These are phyloP conservation scores for Phymatocera aterrima DNA, from an alignment of 2,888 invertebrate genomes.

Conservation along the genomic window DNA sequence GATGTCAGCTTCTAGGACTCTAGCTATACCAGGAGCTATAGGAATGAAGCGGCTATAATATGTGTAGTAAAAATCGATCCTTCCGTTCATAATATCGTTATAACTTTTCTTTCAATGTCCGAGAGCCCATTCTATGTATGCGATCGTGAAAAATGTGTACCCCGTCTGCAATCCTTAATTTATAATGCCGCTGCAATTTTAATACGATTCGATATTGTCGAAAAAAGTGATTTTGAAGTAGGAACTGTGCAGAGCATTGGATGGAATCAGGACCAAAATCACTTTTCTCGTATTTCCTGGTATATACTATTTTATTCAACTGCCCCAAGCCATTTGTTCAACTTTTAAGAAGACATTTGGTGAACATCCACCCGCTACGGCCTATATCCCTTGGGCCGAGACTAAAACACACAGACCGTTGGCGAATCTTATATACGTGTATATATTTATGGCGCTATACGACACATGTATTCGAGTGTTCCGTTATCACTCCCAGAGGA, in stretches of 20 bases:
- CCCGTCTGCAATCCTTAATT: no score
- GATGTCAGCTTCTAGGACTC: no score
- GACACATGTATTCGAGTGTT: conserved; percentile 5
- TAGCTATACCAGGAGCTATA: no score
- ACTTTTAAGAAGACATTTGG: conserved; percentile 35
- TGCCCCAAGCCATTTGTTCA: conserved; percentile 13
- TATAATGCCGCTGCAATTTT: no score
- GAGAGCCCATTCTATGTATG: no score
- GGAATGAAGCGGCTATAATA: no score
- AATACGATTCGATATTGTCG: no score
- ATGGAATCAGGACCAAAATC: not conserved
- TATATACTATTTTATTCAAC: conserved; percentile 27
- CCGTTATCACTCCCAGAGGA: conserved; percentile 34
- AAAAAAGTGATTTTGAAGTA: no score
- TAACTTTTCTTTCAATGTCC: no score
- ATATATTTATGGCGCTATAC: not conserved
- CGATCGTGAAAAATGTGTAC: no score
- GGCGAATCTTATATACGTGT: not conserved
- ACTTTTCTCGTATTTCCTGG: not conserved
- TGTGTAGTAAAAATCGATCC: no score
- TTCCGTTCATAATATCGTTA: no score
- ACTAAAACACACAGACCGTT: not conserved
- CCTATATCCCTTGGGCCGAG: conserved; percentile 23
- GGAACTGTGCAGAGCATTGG: not conserved
- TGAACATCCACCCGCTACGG: not conserved